These are phyloP conservation scores for Corythornis madagascariensis DNA, from an alignment of 2,113 vertebrate species.

Conservation along the genomic window DNA sequence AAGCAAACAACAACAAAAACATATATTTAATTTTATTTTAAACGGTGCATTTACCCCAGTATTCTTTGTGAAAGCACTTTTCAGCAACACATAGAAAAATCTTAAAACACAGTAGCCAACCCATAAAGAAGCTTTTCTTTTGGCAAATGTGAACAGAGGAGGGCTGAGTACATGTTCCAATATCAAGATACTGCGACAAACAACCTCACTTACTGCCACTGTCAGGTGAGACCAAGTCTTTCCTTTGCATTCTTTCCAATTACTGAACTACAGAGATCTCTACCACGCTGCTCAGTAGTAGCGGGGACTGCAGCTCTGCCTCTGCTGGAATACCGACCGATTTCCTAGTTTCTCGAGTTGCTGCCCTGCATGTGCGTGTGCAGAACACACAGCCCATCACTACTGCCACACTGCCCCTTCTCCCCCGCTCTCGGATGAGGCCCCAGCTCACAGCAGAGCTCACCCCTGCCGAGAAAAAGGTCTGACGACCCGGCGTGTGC, in stretches of 20 bases:
- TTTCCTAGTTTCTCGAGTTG: background rate
- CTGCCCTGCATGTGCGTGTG: fast-evolving
- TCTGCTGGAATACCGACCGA: background rate
- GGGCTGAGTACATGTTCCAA: fast-evolving
- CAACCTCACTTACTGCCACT: fast-evolving
- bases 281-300: background rate
- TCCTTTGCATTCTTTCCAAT: background rate
- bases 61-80: background rate
- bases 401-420: background rate
- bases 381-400: background rate
- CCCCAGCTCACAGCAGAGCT: background rate
- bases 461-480: background rate
- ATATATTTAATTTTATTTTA: no score
- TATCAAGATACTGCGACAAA: background rate
- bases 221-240: background rate
- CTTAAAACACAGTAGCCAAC: background rate
- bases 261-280: background rate
- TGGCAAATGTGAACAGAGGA: background rate
- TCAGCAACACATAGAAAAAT: background rate
- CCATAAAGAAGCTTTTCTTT: background rate
- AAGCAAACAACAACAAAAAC: no score
- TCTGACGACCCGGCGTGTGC: fast-evolving
- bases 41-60: background rate
- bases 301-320: background rate
- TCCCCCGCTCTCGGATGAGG: background rate